Base-by-base conservation (phyloP, 2,797 vertebrate species). In the Kryptolebias ocellatus region DNA sequence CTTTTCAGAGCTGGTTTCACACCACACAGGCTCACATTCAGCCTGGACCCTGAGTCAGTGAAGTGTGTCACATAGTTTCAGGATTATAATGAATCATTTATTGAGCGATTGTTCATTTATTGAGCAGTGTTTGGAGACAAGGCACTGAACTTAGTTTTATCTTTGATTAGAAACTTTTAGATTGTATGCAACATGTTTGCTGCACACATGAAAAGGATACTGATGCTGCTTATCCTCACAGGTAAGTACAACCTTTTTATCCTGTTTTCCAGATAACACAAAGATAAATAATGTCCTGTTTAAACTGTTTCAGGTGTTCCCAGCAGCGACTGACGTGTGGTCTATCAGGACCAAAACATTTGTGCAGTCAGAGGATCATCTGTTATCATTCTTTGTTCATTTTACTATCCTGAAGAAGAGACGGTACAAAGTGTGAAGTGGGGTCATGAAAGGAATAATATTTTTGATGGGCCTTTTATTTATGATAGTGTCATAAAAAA, bases 291-390 rank as follows among this genome's bases (percentile, higher is more conserved):
- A 57, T 49, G 4, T 18, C 16, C 27, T 2, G 5, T 16, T 70
- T 0, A 31, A 2, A 10, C 9, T 67, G 0, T 84, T 77, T 49
- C 69, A 83, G 79, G 73, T 63, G 60, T 64, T 64, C 4, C 76
- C 14, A 66, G 72, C 50, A 14, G 3, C 1, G 0, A 1, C 0
- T 70, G 45, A 45, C 9, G 5, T 0, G 74, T 83, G 59, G 0
- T 27, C 0, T 39, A 75, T 61, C 10, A 16, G 1, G 51, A 24
- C 31, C 2, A 4, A n/a, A 2, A 17, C 1, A 17, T 81, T 9
- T 87, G 80, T 55, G 73, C 67, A 2, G 66, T 73, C 51, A 77
- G 50, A 66, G 78, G 75, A 69, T 75, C 63, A 0, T 59, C 71
- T 45, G 69, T 64, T 9, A 51, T 75, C 45, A 65, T 53, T 5